phyloP scores from a whole-genome alignment of 2,113 vertebrate species.

The Menidia beryllina region DNA sequence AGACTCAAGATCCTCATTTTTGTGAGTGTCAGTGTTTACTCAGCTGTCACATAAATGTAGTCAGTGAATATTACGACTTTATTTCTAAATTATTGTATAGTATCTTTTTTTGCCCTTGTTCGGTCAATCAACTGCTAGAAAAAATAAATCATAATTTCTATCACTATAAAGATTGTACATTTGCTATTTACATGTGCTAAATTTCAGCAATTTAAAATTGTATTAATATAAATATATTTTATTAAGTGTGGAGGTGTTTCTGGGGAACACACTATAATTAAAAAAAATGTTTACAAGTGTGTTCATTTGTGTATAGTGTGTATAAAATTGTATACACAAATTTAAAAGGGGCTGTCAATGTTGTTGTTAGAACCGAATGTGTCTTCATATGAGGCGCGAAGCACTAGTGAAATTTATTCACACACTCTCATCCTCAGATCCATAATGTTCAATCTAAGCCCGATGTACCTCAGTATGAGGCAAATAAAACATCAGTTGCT shows the following conservation, averaged over 20 bases:
- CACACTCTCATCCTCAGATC: slow-evolving; percentile 10
- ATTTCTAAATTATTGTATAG: not conserved
- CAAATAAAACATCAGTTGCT: slow-evolving; percentile 51
- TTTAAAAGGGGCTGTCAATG: not conserved
- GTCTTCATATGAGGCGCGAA: not conserved
- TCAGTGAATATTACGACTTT: not conserved
- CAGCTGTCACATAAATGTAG: slow-evolving; percentile 3
- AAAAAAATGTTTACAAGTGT: too few species aligned
- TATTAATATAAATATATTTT: too few species aligned
- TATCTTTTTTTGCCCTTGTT: too few species aligned
- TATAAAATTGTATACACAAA: not conserved
- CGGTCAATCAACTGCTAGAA: too few species aligned
- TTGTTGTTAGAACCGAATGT: not conserved
- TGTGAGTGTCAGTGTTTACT: slow-evolving; percentile 1
- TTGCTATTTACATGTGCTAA: too few species aligned
- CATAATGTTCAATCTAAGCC: slow-evolving; percentile 28
- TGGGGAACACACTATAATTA: too few species aligned
- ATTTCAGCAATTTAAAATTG: too few species aligned
- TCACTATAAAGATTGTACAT: too few species aligned
- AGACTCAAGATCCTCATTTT: slow-evolving; percentile 26
- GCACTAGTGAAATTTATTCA: not conserved
- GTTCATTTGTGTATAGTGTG: not conserved
- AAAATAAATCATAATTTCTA: too few species aligned
- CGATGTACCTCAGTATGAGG: slow-evolving; percentile 20
- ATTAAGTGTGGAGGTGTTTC: too few species aligned